A percentile compares a stretch with the other conserved stretches of the same genome.
These are phyloP conservation scores for Notodonta ziczac DNA, from an alignment of 2,888 invertebrate genomes.

Conservation along the genomic window DNA sequence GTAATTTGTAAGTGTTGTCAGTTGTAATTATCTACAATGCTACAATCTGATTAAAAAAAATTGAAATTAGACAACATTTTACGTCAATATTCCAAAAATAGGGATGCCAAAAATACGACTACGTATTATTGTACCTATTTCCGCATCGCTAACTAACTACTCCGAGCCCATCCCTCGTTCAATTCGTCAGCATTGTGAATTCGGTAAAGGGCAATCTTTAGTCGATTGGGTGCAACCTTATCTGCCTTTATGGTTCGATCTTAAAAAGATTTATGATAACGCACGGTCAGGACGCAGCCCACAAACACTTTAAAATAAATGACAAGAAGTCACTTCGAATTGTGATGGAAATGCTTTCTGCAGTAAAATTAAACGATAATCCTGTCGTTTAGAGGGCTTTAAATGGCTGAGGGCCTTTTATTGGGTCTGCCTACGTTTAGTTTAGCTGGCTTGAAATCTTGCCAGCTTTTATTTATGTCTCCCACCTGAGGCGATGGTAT, in stretches of 20 bases:
- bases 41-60: no score
- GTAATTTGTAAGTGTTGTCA: no score
- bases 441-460: slow-evolving; percentile 56
- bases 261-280: slow-evolving; percentile 85
- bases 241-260: slow-evolving; percentile 82
- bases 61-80: no score
- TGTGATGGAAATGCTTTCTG: slow-evolving; percentile 84
- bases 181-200: slow-evolving; percentile 79
- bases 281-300: slow-evolving; percentile 74
- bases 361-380: slow-evolving; percentile 85
- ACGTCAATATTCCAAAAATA: no score
- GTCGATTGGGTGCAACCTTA: slow-evolving; percentile 82
- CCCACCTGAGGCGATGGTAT: slow-evolving; percentile 51
- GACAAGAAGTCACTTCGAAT: slow-evolving; percentile 83
- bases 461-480: slow-evolving; percentile 56
- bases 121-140: slow-evolving; percentile 28
- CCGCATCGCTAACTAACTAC: slow-evolving; percentile 40
- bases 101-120: neutral
- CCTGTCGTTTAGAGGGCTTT: slow-evolving; percentile 81
- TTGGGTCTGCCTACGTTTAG: slow-evolving; percentile 69
- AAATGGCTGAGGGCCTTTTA: slow-evolving; percentile 78
- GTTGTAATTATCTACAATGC: no score
- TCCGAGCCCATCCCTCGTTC: slow-evolving; percentile 54
- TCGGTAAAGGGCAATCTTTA: slow-evolving; percentile 77
- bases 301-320: slow-evolving; percentile 83